phyloP scores from a whole-genome alignment of 2,113 vertebrate species.

The Setophaga kirtlandii region DNA sequence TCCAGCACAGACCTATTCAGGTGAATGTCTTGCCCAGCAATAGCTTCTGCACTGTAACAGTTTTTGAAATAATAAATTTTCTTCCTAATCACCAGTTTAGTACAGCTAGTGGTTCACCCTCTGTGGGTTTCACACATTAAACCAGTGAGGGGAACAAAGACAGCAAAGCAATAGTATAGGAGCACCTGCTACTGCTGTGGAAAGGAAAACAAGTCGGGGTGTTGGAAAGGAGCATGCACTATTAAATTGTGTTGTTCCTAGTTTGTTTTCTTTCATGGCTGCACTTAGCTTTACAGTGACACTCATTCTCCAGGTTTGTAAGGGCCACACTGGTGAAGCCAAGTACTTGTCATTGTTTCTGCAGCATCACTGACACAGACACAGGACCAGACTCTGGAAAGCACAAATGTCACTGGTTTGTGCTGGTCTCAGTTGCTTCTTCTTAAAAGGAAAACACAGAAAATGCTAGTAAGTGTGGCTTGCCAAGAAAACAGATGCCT shows the following conservation, averaged over 20 bases:
- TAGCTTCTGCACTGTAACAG: not conserved
- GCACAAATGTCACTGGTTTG: not conserved
- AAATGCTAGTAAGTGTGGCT: not conserved
- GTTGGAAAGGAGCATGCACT: not conserved
- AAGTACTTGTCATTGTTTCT: not conserved
- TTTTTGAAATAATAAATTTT: not conserved
- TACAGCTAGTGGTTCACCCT: not conserved
- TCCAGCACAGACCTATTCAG: not conserved
- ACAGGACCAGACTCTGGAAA: not conserved
- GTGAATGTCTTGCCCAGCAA: not conserved
- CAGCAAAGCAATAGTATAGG: not conserved
- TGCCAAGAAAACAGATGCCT: not conserved
- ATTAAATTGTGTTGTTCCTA: not conserved
- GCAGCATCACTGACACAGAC: not conserved
- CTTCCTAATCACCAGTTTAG: not conserved
- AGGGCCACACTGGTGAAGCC: not conserved
- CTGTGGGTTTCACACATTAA: not conserved
- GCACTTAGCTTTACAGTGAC: not conserved
- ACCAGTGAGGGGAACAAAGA: not conserved
- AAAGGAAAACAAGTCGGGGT: not conserved
- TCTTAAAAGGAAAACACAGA: not conserved
- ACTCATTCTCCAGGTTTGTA: not conserved
- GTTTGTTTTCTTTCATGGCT: not conserved
- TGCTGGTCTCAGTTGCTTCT: not conserved
- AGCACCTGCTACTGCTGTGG: not conserved